Base-by-base conservation (phyloP, 2,113 vertebrate species). In the Dromiciops gliroides region DNA sequence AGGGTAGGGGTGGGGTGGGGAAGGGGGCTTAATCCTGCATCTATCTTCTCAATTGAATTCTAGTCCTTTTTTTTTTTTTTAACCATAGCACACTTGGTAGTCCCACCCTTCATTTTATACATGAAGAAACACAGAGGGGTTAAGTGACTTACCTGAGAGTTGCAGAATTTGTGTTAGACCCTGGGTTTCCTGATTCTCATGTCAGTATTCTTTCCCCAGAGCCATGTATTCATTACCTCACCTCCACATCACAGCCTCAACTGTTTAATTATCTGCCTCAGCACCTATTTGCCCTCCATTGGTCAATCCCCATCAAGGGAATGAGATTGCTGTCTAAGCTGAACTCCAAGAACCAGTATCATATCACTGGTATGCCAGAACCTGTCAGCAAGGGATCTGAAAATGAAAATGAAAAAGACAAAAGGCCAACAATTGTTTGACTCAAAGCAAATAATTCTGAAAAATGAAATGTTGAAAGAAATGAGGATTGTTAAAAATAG, bases 401-500 rank as follows among this genome's bases (percentile, higher is more conserved):
- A 93, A 16, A 95, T 75, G 51, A 91, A 96, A 90, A 37, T 90
- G 93, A 23, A 94, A 90, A 89, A 47, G 48, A n/a, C 67, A 75
- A 3, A 91, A 52, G 12, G 67, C 14, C 16, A 26, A 26, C 92
- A 75, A 75, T 90, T 91, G 2, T 94, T 96, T 48, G 90, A 48
- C 94, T 93, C 92, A 31, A 1, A 92, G n/a, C 48, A 44, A 92
- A 47, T n/a, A 89, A 83, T 96, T 92, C n/a, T 44, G n/a, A 89
- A 56, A 53, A 93, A 92, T 19, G 89, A 94, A 94, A 51, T 93
- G 60, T 83, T 90, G 22, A 89, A 19, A 16, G 37, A 50, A 51
- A 90, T 51, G 56, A 89, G 51, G 0, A 83, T 53, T 93, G 92
- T 94, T 83, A 83, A n/a, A 92, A 50, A 48, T 89, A 91, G 91